phyloP scores from a whole-genome alignment of 1,140 invertebrate species.

The Stenopsyche tienmushanensis region DNA sequence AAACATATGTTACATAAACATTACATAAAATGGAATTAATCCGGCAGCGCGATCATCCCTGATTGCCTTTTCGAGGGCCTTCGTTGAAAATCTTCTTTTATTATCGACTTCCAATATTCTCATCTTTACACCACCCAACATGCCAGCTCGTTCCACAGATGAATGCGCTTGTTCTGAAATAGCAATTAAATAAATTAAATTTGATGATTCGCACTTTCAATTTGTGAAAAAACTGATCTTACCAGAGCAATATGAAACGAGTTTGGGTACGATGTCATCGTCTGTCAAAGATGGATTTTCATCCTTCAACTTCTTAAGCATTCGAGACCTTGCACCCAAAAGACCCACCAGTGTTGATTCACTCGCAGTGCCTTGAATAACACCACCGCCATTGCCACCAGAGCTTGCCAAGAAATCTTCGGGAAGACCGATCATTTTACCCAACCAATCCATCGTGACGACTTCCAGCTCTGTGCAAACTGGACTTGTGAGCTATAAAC shows the following conservation, averaged over 20 bases:
- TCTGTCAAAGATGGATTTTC: conserved; percentile 78
- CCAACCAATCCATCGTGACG: conserved; percentile 97
- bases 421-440: conserved; percentile 90
- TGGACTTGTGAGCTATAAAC: conserved; percentile 83
- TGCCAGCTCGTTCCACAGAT: conserved; percentile 89
- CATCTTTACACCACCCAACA: conserved; percentile 86
- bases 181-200: neutral
- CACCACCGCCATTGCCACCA: conserved; percentile 84
- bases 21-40: conserved; percentile 86
- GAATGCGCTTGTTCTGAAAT: conserved; percentile 90
- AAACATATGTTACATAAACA: too few species aligned
- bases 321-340: conserved; percentile 83
- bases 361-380: conserved; percentile 88
- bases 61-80: conserved; percentile 78
- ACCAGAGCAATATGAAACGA: conserved; percentile 85
- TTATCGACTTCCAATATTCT: conserved; percentile 77
- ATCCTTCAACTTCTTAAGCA: conserved; percentile 70
- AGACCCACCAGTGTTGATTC: conserved; percentile 86
- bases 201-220: neutral
- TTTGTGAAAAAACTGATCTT: conserved; percentile 43
- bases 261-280: conserved; percentile 78
- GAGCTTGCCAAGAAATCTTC: conserved; percentile 82
- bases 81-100: conserved; percentile 78
- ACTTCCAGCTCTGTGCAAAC: conserved; percentile 98
- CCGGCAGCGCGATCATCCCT: conserved; percentile 79